Base-by-base conservation (phyloP, 2,797 vertebrate species). In the Pachyuromys duprasi region DNA sequence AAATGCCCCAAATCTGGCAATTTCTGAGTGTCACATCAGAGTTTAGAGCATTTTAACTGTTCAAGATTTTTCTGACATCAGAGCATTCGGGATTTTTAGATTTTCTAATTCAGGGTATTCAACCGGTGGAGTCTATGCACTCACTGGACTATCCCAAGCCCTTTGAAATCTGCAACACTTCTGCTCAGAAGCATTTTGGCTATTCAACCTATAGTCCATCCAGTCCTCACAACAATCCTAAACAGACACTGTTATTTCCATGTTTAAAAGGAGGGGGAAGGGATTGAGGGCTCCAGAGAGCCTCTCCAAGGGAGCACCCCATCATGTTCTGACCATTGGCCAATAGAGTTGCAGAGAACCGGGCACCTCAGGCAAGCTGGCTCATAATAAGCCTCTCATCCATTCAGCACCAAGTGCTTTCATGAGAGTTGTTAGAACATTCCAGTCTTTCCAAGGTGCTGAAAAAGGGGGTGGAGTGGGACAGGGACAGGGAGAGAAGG, bases 291-390 rank as follows among this genome's bases (percentile, higher is more conserved):
- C 24, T 84, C 11, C 55, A 13, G 67, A 90, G 31, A 80, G 4
- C 28, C 11, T 36, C 18, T 65, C 3, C 36, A 0, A 0, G 28
- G 39, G 15, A 53, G 60, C 39, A 49, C 26, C 31, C 49, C 4
- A 5, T 26, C 2, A 2, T 1, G 6, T 26, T 2, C 8, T 39
- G 13, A n/a, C 26, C 26, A 3, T 74, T 0, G 1, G 72, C 7
- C 4, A n/a, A 26, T 12, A 12, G 31, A 20, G 81, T 22, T 57
- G 12, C 8, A 28, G 63, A 39, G 55, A 11, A 4, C 7, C 5
- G 4, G 65, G n/a, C 28, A 62, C 33, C 0, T 31, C 28, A 3
- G 55, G 65, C 26, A 88, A 11, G 14, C 78, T 5, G 49, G 0
- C 60, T 42, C 33, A 24, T 42, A 42, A 62, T 42, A 28, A 36